Percentiles rank a stretch among this genome's conserved stretches.
phyloP scores from a whole-genome alignment of 2,797 vertebrate genomes.

The Cichlasoma orientale region DNA sequence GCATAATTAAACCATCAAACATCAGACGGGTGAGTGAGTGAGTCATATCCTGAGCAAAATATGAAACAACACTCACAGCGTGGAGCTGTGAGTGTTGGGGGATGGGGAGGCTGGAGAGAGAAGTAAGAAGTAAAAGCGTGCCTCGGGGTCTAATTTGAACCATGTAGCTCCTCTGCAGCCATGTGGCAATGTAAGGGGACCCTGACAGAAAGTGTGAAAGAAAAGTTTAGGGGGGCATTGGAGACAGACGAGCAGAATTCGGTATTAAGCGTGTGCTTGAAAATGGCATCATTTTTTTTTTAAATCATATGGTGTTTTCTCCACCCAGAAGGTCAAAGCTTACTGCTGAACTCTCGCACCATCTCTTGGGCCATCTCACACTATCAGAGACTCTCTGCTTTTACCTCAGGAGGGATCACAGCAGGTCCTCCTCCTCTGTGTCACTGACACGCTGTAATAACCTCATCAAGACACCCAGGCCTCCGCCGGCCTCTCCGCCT shows the following conservation, averaged over 20 bases:
- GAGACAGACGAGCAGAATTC: background rate
- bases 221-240: slow-evolving; percentile 1
- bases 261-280: slow-evolving; percentile 9
- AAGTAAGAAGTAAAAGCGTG: slow-evolving; percentile 37
- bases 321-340: slow-evolving; percentile 5
- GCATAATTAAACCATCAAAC: slow-evolving; percentile 76
- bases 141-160: slow-evolving; percentile 68
- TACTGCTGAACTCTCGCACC: slow-evolving; percentile 10
- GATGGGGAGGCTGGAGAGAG: slow-evolving; percentile 9
- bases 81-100: slow-evolving; percentile 35
- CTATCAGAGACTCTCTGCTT: slow-evolving; percentile 21
- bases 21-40: slow-evolving; percentile 61
- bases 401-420: slow-evolving; percentile 50
- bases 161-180: slow-evolving; percentile 59
- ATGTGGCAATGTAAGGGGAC: slow-evolving; percentile 31
- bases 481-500: slow-evolving; percentile 59
- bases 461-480: slow-evolving; percentile 49
- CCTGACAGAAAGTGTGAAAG: slow-evolving; percentile 24
- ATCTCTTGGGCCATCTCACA: slow-evolving; percentile 10
- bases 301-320: background rate
- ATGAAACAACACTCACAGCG: slow-evolving; percentile 78
- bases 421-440: slow-evolving; percentile 32
- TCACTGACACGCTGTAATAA: slow-evolving; percentile 60
- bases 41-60: slow-evolving; percentile 79
- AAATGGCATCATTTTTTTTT: slow-evolving; percentile 9